Base-by-base conservation (phyloP, 2,888 invertebrate species). In the Brachylomia viminalis region DNA sequence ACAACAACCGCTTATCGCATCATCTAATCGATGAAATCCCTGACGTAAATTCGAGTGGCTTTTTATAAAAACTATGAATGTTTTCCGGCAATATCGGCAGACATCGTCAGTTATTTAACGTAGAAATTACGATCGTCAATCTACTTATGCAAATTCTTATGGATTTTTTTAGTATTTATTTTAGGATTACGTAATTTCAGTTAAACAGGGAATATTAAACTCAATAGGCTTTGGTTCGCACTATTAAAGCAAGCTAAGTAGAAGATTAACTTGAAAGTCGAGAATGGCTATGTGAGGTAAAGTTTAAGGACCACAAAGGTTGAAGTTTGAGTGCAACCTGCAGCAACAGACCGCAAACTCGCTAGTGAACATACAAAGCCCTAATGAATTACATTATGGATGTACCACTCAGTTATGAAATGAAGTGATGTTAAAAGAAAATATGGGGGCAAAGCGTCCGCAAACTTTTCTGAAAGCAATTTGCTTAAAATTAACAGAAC, bases 231-330 rank as follows among this genome's bases (percentile, higher is more conserved):
- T 86, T 84, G 85, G 90, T 85, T 87, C 81, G 78, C 75, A 83
- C 83, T 90, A 89, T 90, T 90, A 91, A 90, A 91, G 89, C 89
- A 87, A 88, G 87, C 84, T 90, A 90, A 89, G 90, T 88, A 87
- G 89, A 90, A 90, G 92, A 92, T 93, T 91, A 92, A 91, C 89
- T 92, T 88, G 88, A 84, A 85, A 90, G 89, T 89, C 88, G 89
- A 85, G 90, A 91, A 90, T 90, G 86, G 90, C 85, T 90, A 86
- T 83, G 87, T 85, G 88, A 88, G 90, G 88, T 90, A 88, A 92
- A 93, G 92, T 92, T 93, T 91, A 89, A 92, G 91, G 90, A 91
- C 92, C 90, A 91, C 92, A 92, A 92, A 93, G 92, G 92, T 91
- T 84, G 87, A 92, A 93, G 92, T 93, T 93, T 89, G 84, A 88